Evolutionary conservation across 2,797 vertebrate species (phyloP).

Genomic region (Parauchenoglanis ngamensis): DNA sequence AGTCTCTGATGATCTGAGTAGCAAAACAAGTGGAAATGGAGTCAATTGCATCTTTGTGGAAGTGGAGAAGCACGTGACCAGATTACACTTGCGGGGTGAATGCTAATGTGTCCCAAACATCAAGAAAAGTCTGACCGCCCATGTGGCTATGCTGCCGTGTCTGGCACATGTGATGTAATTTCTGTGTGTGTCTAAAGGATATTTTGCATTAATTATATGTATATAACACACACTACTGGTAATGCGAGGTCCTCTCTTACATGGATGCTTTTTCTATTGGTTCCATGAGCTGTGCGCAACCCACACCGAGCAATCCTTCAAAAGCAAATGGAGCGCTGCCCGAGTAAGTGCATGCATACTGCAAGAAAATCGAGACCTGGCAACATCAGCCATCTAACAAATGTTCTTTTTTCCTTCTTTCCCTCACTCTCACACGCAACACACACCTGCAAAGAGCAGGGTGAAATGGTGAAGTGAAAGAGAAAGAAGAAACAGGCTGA

Average conservation of each 20-base stretch:
- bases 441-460: neutral
- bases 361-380: neutral
- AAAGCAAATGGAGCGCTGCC: neutral
- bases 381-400: neutral
- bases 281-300: neutral
- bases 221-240: neutral
- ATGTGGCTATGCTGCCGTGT: neutral
- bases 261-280: neutral
- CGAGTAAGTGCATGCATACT: neutral
- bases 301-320: neutral
- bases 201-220: neutral
- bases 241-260: neutral
- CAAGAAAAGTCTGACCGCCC: neutral
- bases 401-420: neutral
- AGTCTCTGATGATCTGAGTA: too few relatives aligned
- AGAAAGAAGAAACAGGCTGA: neutral
- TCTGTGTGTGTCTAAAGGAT: neutral
- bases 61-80: neutral
- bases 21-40: neutral
- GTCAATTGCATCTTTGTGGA: neutral
- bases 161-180: neutral
- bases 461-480: neutral
- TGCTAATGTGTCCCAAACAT: neutral
- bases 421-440: neutral
- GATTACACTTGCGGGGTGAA: too few relatives aligned